phyloP scores from a whole-genome alignment of 2,113 vertebrate genomes.

The rat (Rattus norvegicus) region DNA sequence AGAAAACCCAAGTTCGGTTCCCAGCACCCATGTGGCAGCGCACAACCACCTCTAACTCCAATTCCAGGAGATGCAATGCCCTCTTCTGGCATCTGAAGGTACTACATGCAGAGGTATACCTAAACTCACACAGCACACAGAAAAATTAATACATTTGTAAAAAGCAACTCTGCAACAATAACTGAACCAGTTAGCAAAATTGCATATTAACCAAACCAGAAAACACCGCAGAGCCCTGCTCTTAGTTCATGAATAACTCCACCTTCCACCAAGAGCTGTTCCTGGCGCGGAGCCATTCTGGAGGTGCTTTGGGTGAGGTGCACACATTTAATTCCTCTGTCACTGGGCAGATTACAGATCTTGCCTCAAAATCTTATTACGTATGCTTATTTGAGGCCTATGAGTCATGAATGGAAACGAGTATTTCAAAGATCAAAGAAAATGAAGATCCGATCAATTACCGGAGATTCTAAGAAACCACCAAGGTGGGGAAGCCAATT shows the following conservation, averaged over 20 bases:
- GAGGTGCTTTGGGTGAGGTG: not conserved
- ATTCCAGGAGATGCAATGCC: not conserved
- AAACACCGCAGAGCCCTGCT: not conserved
- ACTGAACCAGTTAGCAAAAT: not conserved
- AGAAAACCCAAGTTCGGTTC: not conserved
- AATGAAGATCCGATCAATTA: conserved; percentile 27
- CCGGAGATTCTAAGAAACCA: conserved; percentile 6
- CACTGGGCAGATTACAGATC: not conserved
- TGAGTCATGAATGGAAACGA: conserved; percentile 39
- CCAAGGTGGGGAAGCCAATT: not conserved
- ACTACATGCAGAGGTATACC: not conserved
- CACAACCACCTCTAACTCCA: not conserved
- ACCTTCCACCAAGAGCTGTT: not conserved
- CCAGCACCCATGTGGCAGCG: no score
- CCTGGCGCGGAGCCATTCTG: not conserved
- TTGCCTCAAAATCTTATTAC: not conserved
- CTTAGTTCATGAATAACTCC: not conserved
- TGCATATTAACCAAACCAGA: not conserved
- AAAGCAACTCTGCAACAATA: not conserved
- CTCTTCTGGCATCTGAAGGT: not conserved
- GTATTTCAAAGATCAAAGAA: conserved; percentile 35
- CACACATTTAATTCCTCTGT: not conserved
- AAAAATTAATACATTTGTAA: not conserved
- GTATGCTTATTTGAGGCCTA: not conserved
- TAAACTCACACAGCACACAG: not conserved